Evolutionary conservation across 2,888 invertebrate genomes (phyloP), one percentile per base, ranked within the genome.

Genomic region (Litoditis marina): DNA sequence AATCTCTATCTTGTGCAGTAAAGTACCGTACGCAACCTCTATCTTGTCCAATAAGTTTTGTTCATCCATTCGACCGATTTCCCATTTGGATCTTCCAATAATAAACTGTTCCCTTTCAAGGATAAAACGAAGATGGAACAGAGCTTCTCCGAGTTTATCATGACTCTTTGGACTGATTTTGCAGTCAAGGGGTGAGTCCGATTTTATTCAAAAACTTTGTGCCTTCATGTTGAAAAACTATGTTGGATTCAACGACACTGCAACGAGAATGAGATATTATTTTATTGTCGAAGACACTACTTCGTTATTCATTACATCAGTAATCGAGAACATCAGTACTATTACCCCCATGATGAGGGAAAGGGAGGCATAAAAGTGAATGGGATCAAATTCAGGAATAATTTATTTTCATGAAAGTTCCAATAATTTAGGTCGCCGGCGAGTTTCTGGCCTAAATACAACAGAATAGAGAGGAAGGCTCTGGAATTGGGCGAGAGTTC

Each of bases 161-260:
- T 96, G 89, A 89, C 89, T 83, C 90, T 91, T 60, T 94, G 93
- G 86, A 89, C 92, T 65, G 89, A 90, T 86, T 96, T 95, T 85
- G 93, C 94, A 66, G 89, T 90, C 82, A 90, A 90, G 60, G 95
- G 95, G 95, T 95, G 87, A 89, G 69, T 49, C 19, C 27, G 27
- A 16, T 52, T 27, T 7, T n/a, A 44, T 16, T 53, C 11, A 7
- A 46, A n/a, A 19, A 16, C 11, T 16, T 19, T 16, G 22, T 39
- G 13, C 4, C 27, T n/a, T 25, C 2, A 32, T 2, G 13, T 30
- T 54, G 16, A n/a, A n/a, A n/a, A n/a, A n/a, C n/a, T n/a, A n/a
- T n/a, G n/a, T n/a, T n/a, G n/a, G n/a, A n/a, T n/a, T n/a, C n/a
- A n/a, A n/a, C n/a, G n/a, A n/a, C n/a, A n/a, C n/a, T n/a, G n/a